Evolutionary conservation across 2,888 invertebrate genomes (phyloP), one percentile per base, ranked within the genome.

Genomic region (Plebejus anna): DNA sequence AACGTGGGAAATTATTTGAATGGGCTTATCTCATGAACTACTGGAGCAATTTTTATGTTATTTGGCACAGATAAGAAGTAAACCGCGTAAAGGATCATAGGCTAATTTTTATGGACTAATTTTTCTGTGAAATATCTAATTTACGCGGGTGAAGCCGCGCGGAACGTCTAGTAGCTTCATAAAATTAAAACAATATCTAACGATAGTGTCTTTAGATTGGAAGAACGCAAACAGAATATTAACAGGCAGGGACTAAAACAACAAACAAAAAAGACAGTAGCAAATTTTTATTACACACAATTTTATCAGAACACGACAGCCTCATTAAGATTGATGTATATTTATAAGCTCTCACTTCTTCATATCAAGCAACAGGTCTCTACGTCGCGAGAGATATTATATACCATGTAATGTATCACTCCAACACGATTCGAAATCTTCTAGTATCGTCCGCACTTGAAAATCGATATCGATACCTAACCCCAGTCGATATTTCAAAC

Each of bases 361-460:
- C 86, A 86, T 86, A 86, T 86, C 85, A 77, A 85, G 90, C 92
- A 92, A 92, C 92, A 92, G 92, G 92, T 92, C 80, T 80, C 84
- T 84, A 81, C 83, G 85, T 84, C 84, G 86, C 86, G 89, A 90
- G 88, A 55, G 32, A 91, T 91, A 91, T 91, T 92, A 90, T 90
- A 90, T 89, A 87, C 87, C 82, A 82, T 82, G 84, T 88, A 91
- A 91, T 91, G 89, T 92, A 91, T 91, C 91, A 90, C 88, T 87
- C 82, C 80, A 70, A 76, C 79, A 80, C 79, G 81, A 84, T 83
- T 82, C 84, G 84, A 87, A 84, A 85, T 86, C 85, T 86, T 86
- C 79, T 84, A 88, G 87, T 79, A 80, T 77, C 80, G 81, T 80
- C 76, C 78, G 79, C 73, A 76, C 77, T 79, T 76, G 78, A 79